phyloP scores from a whole-genome alignment of 23 tunicate genomes.

The Halocynthia aurantium region DNA sequence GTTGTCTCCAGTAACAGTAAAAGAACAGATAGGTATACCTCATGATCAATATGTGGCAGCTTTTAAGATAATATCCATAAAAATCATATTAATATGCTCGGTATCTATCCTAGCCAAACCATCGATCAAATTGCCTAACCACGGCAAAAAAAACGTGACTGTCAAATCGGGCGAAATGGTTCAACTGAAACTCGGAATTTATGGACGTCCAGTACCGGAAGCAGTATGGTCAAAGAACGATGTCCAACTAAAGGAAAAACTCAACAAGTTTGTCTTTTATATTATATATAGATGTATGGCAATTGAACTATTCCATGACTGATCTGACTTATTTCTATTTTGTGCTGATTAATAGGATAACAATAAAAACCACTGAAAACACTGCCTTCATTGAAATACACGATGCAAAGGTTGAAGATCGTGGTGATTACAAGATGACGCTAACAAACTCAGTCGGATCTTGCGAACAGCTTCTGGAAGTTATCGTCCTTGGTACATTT shows the following conservation, averaged over 20 bases:
- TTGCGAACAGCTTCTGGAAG: conserved; percentile 32
- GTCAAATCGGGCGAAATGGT: conserved; percentile 68
- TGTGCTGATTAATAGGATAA: conserved; percentile 2
- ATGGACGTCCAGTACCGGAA: conserved; percentile 66
- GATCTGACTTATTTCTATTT: too few species aligned
- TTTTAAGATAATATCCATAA: neutral
- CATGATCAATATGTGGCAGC: neutral
- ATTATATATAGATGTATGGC: too few species aligned
- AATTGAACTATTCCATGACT: too few species aligned
- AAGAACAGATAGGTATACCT: conserved; percentile 33
- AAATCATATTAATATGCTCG: neutral
- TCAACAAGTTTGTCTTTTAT: neutral
- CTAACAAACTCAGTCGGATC: conserved; percentile 48
- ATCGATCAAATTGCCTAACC: neutral
- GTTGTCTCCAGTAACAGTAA: conserved; percentile 59
- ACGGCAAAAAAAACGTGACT: conserved; percentile 10
- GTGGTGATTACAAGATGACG: conserved; percentile 60
- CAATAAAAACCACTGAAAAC: conserved; percentile 25
- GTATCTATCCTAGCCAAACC: conserved; percentile 4
- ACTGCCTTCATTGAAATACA: conserved; percentile 38
- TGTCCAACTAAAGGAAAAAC: conserved; percentile 37
- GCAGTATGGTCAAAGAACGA: conserved; percentile 49
- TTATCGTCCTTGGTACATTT: conserved; percentile 29
- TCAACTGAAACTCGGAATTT: conserved; percentile 38
- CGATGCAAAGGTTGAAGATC: conserved; percentile 61